Percentiles rank a stretch among this genome's conserved stretches.
Evolutionary conservation across 2,113 vertebrate genomes (phyloP).

Genomic region (Spea bombifrons): DNA sequence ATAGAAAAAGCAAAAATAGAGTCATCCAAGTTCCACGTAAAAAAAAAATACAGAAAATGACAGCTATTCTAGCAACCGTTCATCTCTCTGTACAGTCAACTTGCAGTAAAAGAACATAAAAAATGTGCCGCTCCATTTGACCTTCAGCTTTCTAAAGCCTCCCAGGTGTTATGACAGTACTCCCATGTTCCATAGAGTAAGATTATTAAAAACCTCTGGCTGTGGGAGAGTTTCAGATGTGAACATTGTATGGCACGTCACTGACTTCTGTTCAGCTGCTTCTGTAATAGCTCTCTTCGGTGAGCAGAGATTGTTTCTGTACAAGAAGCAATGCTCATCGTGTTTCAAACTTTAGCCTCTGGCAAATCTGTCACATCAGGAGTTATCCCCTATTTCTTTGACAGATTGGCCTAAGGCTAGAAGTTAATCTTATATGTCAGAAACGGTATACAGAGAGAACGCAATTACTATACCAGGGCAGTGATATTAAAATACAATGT

Average conservation of each 20-base stretch:
- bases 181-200: constrained; percentile 54
- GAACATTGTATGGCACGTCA: constrained; percentile 58
- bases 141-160: constrained; percentile 56
- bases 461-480: constrained; percentile 39
- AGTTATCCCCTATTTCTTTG: constrained; percentile 73
- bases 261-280: constrained; percentile 60
- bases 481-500: constrained; percentile 40
- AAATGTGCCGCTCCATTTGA: constrained; percentile 47
- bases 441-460: constrained; percentile 56
- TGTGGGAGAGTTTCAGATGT: constrained; percentile 61
- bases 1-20: neutral
- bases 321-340: constrained; percentile 66
- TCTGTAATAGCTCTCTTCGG: constrained; percentile 62
- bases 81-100: neutral
- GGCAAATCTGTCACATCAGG: constrained; percentile 70
- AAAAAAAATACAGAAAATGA: constrained; percentile 13
- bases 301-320: constrained; percentile 68
- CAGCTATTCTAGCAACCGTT: neutral
- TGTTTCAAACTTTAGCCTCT: constrained; percentile 69
- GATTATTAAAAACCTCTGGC: constrained; percentile 58
- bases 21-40: neutral
- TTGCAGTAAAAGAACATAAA: constrained; percentile 25
- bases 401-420: constrained; percentile 69
- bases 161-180: constrained; percentile 53
- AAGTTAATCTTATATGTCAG: constrained; percentile 75